A percentile compares a stretch with the other conserved stretches of the same genome.
Evolutionary conservation across 2,888 invertebrate species (phyloP).

Genomic region (Andrena bicolor): DNA sequence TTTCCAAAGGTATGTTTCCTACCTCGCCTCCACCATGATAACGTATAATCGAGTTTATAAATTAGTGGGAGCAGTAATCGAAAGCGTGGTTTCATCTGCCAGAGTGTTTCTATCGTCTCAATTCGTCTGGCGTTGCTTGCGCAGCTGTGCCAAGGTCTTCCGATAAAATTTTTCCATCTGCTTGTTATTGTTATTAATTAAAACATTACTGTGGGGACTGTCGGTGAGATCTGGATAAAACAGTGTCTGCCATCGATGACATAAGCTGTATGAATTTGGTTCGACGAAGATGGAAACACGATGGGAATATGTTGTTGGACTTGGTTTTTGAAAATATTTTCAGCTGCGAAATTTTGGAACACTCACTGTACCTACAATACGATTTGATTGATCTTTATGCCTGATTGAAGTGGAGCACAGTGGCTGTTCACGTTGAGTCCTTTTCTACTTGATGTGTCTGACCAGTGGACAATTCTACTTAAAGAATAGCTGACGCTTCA

Average conservation of each 20-base stretch:
- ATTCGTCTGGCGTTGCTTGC: not conserved
- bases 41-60: not conserved
- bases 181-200: not conserved
- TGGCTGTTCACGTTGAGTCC: not conserved
- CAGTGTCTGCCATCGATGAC: not conserved
- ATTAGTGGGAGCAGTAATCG: not conserved
- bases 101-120: not conserved
- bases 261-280: not conserved
- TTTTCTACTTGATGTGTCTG: slow-evolving; percentile 16
- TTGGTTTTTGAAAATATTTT: not conserved
- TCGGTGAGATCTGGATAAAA: not conserved
- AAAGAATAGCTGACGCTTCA: not conserved
- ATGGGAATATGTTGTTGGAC: not conserved
- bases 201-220: not conserved
- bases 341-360: not conserved
- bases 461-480: slow-evolving; percentile 9
- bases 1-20: not conserved
- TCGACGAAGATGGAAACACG: not conserved
- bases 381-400: slow-evolving; percentile 6
- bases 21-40: not conserved
- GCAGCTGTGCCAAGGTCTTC: not conserved
- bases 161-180: not conserved
- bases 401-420: slow-evolving; percentile 9
- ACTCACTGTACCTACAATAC: too few species aligned
- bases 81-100: not conserved